phyloP scores from a whole-genome alignment of 92 coral and sea anemone genomes.

The Pocillopora meandrina region DNA sequence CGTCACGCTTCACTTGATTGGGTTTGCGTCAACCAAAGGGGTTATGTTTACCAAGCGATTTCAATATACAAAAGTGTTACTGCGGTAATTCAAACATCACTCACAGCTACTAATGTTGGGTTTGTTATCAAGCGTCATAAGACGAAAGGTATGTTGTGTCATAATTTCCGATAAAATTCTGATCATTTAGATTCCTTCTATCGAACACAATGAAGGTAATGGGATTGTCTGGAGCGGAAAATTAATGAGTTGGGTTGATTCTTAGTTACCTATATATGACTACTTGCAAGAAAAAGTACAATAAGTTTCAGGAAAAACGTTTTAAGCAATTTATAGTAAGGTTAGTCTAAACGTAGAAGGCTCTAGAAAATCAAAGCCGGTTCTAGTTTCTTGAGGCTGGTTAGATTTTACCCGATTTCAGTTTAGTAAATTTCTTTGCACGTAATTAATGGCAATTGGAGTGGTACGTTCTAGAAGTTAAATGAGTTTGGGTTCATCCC shows the following conservation, averaged over 20 bases:
- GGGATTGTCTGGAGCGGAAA: no score
- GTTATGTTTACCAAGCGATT: conserved; percentile 19
- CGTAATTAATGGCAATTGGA: background rate
- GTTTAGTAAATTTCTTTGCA: background rate
- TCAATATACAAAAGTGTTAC: conserved; percentile 2
- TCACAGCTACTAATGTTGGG: background rate
- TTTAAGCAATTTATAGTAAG: background rate
- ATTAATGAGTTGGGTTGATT: background rate
- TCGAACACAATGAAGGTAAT: background rate
- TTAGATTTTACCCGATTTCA: background rate
- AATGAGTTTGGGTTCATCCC: background rate
- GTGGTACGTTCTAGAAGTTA: background rate
- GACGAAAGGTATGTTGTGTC: conserved; percentile 15
- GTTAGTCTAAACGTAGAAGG: no score
- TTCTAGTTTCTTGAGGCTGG: background rate
- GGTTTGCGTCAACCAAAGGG: background rate
- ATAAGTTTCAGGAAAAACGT: background rate
- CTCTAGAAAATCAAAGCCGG: background rate
- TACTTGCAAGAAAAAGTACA: conserved; percentile 18
- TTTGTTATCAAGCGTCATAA: background rate
- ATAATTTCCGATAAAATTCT: background rate
- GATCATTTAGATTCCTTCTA: background rate
- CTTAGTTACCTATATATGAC: conserved; percentile 3
- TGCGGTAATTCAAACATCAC: conserved; percentile 1
- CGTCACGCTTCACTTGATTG: conserved; percentile 9